These are phyloP conservation scores for Parus major DNA, from an alignment of 2,113 vertebrate species.

Conservation along the genomic window DNA sequence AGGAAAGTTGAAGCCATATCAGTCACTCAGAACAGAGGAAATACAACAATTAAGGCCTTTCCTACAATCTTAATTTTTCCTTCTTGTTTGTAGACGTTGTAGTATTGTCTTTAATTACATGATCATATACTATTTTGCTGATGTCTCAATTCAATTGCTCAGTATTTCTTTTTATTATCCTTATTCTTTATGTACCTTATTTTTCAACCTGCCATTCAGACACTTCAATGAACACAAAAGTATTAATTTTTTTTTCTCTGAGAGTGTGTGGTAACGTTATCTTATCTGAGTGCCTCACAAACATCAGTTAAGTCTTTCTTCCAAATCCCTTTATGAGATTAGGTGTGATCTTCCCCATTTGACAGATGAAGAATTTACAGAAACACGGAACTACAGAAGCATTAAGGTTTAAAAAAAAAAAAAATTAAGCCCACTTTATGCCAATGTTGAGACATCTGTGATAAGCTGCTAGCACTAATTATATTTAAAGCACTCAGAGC, in stretches of 20 bases:
- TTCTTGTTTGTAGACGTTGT: slow-evolving; percentile 47
- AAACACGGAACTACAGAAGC: background rate
- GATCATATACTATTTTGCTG: slow-evolving; percentile 59
- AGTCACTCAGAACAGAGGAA: background rate
- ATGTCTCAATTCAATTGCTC: slow-evolving; percentile 55
- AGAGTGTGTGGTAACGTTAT: slow-evolving; percentile 7
- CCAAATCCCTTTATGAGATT: slow-evolving; percentile 4
- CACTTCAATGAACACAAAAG: slow-evolving; percentile 57
- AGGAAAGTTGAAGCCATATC: background rate
- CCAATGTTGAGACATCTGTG: background rate
- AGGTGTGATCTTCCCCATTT: slow-evolving; percentile 10
- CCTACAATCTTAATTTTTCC: slow-evolving; percentile 36
- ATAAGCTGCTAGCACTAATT: background rate
- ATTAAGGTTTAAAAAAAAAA: background rate
- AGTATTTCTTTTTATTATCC: slow-evolving; percentile 54
- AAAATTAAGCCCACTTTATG: background rate
- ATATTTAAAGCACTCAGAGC: background rate
- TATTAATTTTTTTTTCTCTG: slow-evolving; percentile 53
- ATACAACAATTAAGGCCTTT: slow-evolving; percentile 37
- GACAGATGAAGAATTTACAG: slow-evolving; percentile 28
- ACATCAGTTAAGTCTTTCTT: slow-evolving; percentile 53
- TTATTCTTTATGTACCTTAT: slow-evolving; percentile 57
- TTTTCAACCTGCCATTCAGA: slow-evolving; percentile 67
- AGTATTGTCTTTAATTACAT: slow-evolving; percentile 59
- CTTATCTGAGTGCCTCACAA: slow-evolving; percentile 40